Evolutionary conservation across 1,140 invertebrate genomes (phyloP), one percentile per base, ranked within the genome.

Genomic region (Calycopis cecrops): DNA sequence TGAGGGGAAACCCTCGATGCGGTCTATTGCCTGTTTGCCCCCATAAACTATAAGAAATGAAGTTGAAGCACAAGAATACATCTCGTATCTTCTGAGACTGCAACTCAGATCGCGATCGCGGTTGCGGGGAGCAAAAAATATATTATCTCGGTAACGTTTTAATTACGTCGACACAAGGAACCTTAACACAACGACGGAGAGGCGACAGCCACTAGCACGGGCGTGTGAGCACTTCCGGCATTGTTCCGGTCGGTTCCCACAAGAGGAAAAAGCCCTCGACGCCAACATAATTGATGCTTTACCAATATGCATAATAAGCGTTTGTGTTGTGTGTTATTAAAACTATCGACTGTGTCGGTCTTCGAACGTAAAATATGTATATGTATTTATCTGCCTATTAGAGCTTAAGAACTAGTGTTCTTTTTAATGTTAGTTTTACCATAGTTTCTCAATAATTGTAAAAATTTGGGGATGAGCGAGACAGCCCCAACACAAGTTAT

Each of bases 161-260:
- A 28, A 38, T 40, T 38, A 14, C 16, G 50, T 17, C 38, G 12
- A 48, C 54, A 59, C 48, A 54, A 44, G 9, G 7, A 17, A 14
- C 17, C 40, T 44, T 44, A 44, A 14, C 40, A 9, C 12, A 10
- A 9, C 6, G 21, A 2, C 21, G 6, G 21, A 28, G 21, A 44
- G 7, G 40, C 17, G 40, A 44, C 17, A 44, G 16, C 11, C 35
- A 28, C 18, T 42, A 40, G 35, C 21, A 28, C 34, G 35, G 18
- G 11, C 9, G 35, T 40, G 9, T 12, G 37, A 64, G 64, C 54
- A 63, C 64, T 73, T 74, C 76, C 71, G 70, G 77, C 73, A 79
- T 79, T 80, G 79, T 80, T 82, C 77, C 76, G 71, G 69, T 72
- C 35, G 47, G 67, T 83, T 83, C 79, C 76, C 79, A 83, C 76